Evolutionary conservation across 37 sponge, comb jelly and placozoan genomes (phyloP), one percentile per base, ranked within the genome.

Genomic region (Chondrosia reniformis): DNA sequence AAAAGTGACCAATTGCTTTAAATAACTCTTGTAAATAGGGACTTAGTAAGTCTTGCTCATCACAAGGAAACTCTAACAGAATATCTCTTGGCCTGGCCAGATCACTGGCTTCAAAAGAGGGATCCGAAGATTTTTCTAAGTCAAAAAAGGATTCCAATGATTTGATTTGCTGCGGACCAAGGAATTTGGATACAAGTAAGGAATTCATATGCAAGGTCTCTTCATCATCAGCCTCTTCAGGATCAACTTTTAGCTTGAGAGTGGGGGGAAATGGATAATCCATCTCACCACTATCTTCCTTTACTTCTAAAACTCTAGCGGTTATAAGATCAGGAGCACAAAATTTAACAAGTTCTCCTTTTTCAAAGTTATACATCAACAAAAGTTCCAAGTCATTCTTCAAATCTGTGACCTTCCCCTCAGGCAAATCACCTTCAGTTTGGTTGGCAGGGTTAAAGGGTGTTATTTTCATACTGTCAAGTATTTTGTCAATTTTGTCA

Each of bases 281-380:
- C 3, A 33, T 36, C 28, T 28, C 32, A 3, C 7, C 4, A 17
- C 34, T 21, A 3, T 10, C 32, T 4, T 33, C 66, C 32, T 64
- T 64, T n/a, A 4, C 3, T n/a, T 33, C 66, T 5, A 3, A 33
- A 19, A 36, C 66, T 33, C 28, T 32, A 4, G 33, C 66, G 2
- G 32, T 64, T 7, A 4, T 19, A 13, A 32, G 28, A 33, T 64
- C 66, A 31, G 25, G 34, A 27, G 19, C 33, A 36, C 66, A 64
- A 36, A 33, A 64, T 36, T 64, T 64, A 2, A 64, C 66, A 8
- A 64, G 34, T 33, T 64, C 66, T 33, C 36, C 66, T 28, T 64
- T 36, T 64, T 36, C 32, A 30, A 64, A 64, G 66, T 64, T 64
- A 36, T 36, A 64, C 66, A 33, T 64, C 36, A 31, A 64, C 66